Evolutionary conservation across 2,797 vertebrate species (phyloP), one percentile per base, ranked within the genome.

Genomic region (Pseudochaenichthys georgianus): DNA sequence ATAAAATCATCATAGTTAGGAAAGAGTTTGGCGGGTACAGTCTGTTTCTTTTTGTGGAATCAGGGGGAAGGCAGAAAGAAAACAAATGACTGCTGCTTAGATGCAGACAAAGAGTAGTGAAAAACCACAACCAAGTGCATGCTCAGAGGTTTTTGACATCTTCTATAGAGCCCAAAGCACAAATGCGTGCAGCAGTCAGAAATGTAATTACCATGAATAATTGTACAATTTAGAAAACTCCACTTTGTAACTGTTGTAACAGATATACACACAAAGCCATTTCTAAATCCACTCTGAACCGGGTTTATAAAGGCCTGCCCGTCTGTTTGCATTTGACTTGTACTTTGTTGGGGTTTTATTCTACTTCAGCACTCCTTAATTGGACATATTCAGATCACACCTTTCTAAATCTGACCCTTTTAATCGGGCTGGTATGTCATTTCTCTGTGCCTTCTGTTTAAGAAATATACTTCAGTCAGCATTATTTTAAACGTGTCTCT

Each of bases 141-240:
- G 0, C 53, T 63, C 19, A 11, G 63, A 72, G 43, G 41, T 70
- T 84, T 85, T 73, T 82, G 72, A 78, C 48, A 66, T 82, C 11
- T 75, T 87, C 64, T 75, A 19, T 58, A 73, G 64, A 21, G 64
- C 58, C 69, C 68, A 73, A 64, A 62, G 21, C 74, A 72, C 68
- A 76, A 52, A 77, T 57, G 64, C 10, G 46, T 45, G 9, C 43
- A 67, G 59, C 72, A 51, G 58, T 81, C 70, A 78, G 65, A 82
- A 63, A 79, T 88, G 77, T 78, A 70, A 88, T 88, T 87, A 74
- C 72, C 69, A 67, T 78, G 69, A 86, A 77, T 72, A 83, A 77
- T 85, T 65, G 52, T 70, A 72, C 42, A 42, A 64, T 52, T 57
- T 45, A 46, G 10, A 67, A 73, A 77, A 70, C 53, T 60, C 28